Percentiles rank a stretch among this genome's conserved stretches.
These are phyloP conservation scores for Apis cerana DNA, from an alignment of 1,140 invertebrate species.

Conservation along the genomic window DNA sequence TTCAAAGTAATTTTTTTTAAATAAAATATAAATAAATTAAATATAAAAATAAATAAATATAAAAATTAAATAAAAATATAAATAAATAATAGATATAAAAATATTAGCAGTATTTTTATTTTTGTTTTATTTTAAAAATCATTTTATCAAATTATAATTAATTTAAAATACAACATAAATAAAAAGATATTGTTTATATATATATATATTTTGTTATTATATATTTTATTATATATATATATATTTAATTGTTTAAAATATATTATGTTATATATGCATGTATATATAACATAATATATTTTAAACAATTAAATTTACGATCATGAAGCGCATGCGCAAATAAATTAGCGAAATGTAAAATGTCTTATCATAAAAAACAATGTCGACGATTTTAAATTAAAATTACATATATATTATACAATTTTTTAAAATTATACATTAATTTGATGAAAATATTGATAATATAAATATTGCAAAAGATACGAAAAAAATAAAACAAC, in stretches of 20 bases:
- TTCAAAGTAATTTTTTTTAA: background rate
- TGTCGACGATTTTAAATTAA: background rate
- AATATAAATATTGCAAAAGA: background rate
- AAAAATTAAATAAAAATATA: background rate
- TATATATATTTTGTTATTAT: too few relatives aligned
- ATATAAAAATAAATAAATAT: background rate
- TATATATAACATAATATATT: background rate
- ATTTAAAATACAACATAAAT: too few relatives aligned
- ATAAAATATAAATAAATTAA: background rate
- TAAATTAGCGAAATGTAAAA: constrained; percentile 34
- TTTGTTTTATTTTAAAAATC: background rate
- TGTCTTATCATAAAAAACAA: background rate
- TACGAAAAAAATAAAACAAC: constrained; percentile 64
- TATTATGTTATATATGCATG: too few relatives aligned
- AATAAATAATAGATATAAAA: background rate
- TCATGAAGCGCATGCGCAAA: background rate
- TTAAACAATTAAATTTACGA: background rate
- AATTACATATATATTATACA: background rate
- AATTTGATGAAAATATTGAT: background rate
- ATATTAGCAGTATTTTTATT: background rate
- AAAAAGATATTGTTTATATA: background rate
- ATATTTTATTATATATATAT: too few relatives aligned
- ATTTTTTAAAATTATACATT: background rate
- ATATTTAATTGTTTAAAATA: too few relatives aligned
- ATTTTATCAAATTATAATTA: too few relatives aligned